Conservation (phyloP, 2,113 vertebrate genomes). For the Corythaixoides concolor region DNA sequence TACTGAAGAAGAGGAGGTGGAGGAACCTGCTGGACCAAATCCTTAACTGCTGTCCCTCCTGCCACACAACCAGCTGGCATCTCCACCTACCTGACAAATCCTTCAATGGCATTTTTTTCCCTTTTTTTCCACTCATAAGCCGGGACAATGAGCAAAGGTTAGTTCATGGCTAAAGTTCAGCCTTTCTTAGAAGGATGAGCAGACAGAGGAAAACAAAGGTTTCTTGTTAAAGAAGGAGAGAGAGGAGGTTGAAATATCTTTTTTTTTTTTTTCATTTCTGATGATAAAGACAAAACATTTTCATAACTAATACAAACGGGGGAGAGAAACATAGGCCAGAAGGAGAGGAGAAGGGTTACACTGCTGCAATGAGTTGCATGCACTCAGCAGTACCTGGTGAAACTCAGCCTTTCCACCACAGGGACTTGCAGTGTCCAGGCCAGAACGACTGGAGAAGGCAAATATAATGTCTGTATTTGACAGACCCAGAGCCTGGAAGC, state of each 20-base stretch:
- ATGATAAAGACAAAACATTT: not conserved
- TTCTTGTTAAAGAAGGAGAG: not conserved
- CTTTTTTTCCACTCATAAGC: not conserved
- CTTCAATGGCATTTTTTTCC: not conserved
- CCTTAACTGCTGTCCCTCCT: not conserved
- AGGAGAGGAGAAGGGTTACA: not conserved
- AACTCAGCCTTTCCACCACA: not conserved
- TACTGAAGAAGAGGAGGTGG: not conserved
- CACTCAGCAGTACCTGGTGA: not conserved
- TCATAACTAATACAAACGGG: not conserved
- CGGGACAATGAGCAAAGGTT: not conserved
- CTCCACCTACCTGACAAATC: not conserved
- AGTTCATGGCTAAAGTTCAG: not conserved
- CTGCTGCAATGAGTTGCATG: accelerated
- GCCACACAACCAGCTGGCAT: not conserved
- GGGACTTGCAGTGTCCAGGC: not conserved
- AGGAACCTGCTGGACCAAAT: not conserved
- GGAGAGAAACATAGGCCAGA: not conserved
- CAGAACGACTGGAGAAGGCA: not conserved
- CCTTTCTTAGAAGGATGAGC: not conserved
- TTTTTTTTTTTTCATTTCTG: not conserved
- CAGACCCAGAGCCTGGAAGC: not conserved
- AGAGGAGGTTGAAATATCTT: not conserved
- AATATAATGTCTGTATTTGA: not conserved
- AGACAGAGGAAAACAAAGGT: not conserved